Conservation (phyloP, 2,113 vertebrate genomes). For the Leptobrachium ailaonicum region DNA sequence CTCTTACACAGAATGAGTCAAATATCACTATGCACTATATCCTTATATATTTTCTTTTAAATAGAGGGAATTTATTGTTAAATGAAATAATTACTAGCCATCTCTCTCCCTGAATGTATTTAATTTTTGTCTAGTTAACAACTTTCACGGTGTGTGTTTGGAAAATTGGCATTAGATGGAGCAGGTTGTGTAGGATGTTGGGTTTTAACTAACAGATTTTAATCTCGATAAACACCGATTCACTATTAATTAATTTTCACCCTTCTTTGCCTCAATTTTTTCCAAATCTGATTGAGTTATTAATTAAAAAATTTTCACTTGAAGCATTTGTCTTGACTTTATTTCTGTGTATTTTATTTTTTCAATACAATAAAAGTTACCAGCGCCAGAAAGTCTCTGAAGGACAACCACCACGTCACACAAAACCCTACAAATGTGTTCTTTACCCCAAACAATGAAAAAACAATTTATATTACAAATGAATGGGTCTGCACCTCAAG, state of each 20-base stretch:
- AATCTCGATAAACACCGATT: slow-evolving; percentile 13
- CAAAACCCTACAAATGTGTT: no score
- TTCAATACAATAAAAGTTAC: no score
- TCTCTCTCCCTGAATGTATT: slow-evolving; percentile 4
- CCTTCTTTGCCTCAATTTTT: slow-evolving; percentile 42
- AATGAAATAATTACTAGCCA: slow-evolving; percentile 17
- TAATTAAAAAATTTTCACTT: slow-evolving; percentile 43
- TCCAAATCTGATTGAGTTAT: slow-evolving; percentile 37
- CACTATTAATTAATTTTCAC: slow-evolving; percentile 32
- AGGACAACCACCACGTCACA: no score
- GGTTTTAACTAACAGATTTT: slow-evolving; percentile 23
- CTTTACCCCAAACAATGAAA: no score
- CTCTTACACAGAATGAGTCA: background rate
- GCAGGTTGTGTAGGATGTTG: slow-evolving; percentile 16
- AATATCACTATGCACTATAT: slow-evolving; percentile 42
- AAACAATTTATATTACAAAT: no score
- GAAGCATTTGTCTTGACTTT: slow-evolving; percentile 4
- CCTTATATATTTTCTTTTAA: slow-evolving; percentile 27
- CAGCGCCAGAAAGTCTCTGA: no score
- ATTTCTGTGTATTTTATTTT: slow-evolving; percentile 3
- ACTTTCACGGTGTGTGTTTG: slow-evolving; percentile 42
- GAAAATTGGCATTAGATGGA: slow-evolving; percentile 37
- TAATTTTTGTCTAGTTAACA: slow-evolving; percentile 15
- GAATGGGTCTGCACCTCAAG: no score
- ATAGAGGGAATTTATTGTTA: slow-evolving; percentile 15